Evolutionary conservation across 53 echinoderm and acorn worm genomes (phyloP), one percentile per base, ranked within the genome.

Genomic region (Holothuria scabra): DNA sequence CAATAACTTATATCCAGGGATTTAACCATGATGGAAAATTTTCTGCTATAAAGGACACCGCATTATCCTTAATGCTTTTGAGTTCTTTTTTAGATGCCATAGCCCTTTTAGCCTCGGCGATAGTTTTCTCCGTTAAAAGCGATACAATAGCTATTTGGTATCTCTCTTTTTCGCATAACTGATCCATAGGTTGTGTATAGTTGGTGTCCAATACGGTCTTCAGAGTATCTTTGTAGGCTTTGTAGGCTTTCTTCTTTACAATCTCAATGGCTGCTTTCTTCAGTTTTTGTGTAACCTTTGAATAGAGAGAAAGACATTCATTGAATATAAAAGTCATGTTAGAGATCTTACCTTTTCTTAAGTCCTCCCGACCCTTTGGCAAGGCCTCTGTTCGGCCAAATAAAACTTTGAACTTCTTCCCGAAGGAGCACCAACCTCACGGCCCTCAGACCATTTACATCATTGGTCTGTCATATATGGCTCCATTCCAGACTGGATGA

Each of bases 231-330:
- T 25, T 76, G 38, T 52, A 76, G 49, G 46, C 56, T 30, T 56
- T 56, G 76, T 76, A 76, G 4, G 25, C 56, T 76, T 56, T 29
- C 10, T 76, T 38, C 44, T 76, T 76, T 16, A 76, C 76, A 12
- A 76, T 56, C 2, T 76, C 20, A 5, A 76, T 21, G 3, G 76
- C 76, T 29, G 56, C 52, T 76, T 76, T 55, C 26, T 2, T 13
- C n/a, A 76, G 24, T 20, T 26, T 1, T 10, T 67, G 28, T 33
- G 6, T 67, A 0, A 67, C 68, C 68, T 67, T 26, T 8, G 1
- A 18, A 33, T 12, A 67, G 4, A 31, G 16, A 67, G 31, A 67
- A 7, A 41, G 8, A 41, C 10, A 0, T 41, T 10, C 41, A 41
- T 41, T 41, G 8, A 41, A 41, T n/a, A 41, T 2, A 41, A 10